Evolutionary conservation across 2,797 vertebrate genomes (phyloP), one percentile per base, ranked within the genome.

Genomic region (Champsocephalus esox): DNA sequence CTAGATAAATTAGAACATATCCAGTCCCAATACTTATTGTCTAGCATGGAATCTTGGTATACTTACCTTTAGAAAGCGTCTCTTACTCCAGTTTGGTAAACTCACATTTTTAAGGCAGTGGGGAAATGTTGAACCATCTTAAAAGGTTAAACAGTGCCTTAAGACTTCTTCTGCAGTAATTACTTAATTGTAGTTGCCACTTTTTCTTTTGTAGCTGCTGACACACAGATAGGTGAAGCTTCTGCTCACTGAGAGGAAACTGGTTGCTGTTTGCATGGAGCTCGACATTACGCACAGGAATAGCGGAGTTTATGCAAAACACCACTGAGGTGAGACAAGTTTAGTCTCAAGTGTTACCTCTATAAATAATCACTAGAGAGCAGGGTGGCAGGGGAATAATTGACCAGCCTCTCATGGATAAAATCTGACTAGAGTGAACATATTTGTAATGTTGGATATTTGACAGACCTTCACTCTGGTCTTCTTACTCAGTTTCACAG

Each of bases 281-380:
- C 77, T 81, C 41, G 45, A 34, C 12, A 8, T 69, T n/a, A 57
- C 43, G 52, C 60, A 56, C 79, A 77, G 34, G 16, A 64, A 75
- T 48, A 75, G 52, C 55, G 45, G n/a, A 70, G 59, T 74, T 75
- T 56, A 54, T 78, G 12, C 76, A 19, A 73, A 81, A 73, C 72
- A 48, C 2, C 56, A 62, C 56, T 73, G 77, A 71, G 24, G 48
- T 55, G 34, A 60, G 71, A 70, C 75, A 50, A 13, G 60, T 87
- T 87, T 69, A 67, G 71, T 80, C 79, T 32, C 48, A 48, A 41
- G 32, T 17, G 0, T 41, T 49, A 17, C 12, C 24, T 43, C 72
- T 74, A 21, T 21, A 77, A 62, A 44, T 5, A 12, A 66, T 50
- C 58, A 60, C 52, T 9, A 28, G 16, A 51, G 17, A 67, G 54